Evolutionary conservation across 2,797 vertebrate species (phyloP), one percentile per base, ranked within the genome.

Genomic region (Scolopax bukidnonensis): DNA sequence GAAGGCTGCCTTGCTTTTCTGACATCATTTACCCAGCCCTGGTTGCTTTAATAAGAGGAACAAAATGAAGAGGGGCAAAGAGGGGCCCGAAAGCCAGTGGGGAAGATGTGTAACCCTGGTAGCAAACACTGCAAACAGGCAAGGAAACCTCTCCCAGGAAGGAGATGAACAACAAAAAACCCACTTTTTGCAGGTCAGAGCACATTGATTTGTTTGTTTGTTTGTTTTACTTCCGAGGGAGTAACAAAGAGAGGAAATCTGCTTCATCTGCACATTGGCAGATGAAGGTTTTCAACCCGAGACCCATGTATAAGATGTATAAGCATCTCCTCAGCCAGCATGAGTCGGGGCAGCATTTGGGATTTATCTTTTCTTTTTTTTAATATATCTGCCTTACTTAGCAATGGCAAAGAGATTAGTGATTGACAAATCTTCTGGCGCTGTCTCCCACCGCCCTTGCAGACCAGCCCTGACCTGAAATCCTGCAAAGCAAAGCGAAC

Each of bases 1-100:
- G 50, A 89, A 70, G 76, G 59, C 41, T 84, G 33, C 86, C 48
- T 89, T 45, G 50, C 45, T 90, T 89, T 78, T 77, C 89, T 85
- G 65, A 33, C 81, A 68, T 23, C 59, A 7, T 81, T 96, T 65
- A 71, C 68, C 36, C 40, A 78, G 74, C 67, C 78, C 76, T 18
- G 7, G 78, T 21, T 63, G 23, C 85, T 88, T 40, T 54, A 59
- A 48, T 12, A 51, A 25, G 84, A 96, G 41, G 32, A 89, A 10
- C 6, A 48, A 41, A 82, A 71, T 67, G 27, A 47, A 41, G n/a
- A 81, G 84, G 84, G 28, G 75, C 38, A 76, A 86, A 86, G 86
- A 73, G 10, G 12, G 15, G 28, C 85, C 61, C 40, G 78, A 67
- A 67, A 47, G 9, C 19, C 47, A 3, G 2, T 1, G 81, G 84